phyloP scores from a whole-genome alignment of 1,140 invertebrate genomes.

The Drosophila pachea region DNA sequence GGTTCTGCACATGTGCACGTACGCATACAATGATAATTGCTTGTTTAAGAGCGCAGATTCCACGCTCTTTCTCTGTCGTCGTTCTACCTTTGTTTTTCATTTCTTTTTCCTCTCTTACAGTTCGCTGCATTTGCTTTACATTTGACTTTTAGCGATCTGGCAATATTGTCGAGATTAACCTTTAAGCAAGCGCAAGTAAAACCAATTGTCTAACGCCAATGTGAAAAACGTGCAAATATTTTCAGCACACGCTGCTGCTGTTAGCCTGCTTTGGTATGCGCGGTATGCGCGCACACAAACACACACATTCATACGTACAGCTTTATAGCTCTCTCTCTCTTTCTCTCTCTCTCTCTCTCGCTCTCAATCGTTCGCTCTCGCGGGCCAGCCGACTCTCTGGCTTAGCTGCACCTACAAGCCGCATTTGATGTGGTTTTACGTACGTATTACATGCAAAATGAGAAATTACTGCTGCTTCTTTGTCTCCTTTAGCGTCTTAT shows the following conservation, averaged over 20 bases:
- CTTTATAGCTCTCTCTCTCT: constrained; percentile 15
- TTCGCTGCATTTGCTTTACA: neutral
- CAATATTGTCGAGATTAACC: constrained; percentile 32
- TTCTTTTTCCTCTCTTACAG: neutral
- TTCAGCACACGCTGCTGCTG: constrained; percentile 56
- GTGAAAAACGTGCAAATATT: constrained; percentile 72
- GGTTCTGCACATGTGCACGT: constrained; percentile 16
- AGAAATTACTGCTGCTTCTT: constrained; percentile 45
- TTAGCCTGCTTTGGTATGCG: constrained; percentile 60
- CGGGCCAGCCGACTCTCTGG: neutral
- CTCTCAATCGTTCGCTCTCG: neutral
- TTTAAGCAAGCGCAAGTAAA: constrained; percentile 27
- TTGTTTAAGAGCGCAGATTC: neutral
- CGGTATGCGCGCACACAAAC: constrained; percentile 43
- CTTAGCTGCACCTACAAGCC: constrained; percentile 34
- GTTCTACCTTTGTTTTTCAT: neutral
- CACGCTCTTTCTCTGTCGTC: neutral
- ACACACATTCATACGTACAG: constrained; percentile 5
- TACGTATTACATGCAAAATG: constrained; percentile 62
- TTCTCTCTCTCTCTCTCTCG: constrained; percentile 7
- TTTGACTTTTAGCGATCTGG: constrained; percentile 12
- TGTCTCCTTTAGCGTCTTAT: constrained; percentile 34
- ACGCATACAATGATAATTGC: neutral
- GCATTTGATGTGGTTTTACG: constrained; percentile 22
- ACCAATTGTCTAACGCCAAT: constrained; percentile 30